Conservation (phyloP, 2,888 invertebrate species). For the Laspeyria flexula region DNA sequence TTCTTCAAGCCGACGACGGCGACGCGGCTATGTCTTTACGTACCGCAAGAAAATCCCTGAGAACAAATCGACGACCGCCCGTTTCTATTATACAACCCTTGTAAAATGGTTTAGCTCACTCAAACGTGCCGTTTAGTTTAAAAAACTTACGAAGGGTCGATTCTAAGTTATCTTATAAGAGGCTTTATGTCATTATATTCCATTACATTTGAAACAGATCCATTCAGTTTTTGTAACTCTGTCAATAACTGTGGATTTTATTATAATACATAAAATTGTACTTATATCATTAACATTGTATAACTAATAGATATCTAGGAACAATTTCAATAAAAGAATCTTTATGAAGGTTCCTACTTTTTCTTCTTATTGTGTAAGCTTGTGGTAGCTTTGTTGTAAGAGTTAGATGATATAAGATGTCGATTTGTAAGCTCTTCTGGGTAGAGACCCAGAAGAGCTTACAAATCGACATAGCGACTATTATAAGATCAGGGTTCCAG, state of each 20-base stretch:
- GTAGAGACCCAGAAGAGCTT: too few relatives aligned
- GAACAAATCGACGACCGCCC: conserved; percentile 39
- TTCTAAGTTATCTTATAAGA: conserved; percentile 23
- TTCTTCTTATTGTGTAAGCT: too few relatives aligned
- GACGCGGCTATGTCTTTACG: conserved; percentile 48
- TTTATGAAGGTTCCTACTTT: too few relatives aligned
- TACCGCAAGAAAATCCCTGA: conserved; percentile 43
- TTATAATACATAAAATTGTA: too few relatives aligned
- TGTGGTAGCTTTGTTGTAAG: too few relatives aligned
- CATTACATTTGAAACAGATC: conserved; percentile 6
- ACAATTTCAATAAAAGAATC: too few relatives aligned
- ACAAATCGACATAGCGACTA: too few relatives aligned
- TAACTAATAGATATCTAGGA: too few relatives aligned
- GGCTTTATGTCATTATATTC: conserved; percentile 18
- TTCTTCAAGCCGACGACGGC: conserved; percentile 52
- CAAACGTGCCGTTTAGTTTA: conserved; percentile 31
- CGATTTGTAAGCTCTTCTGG: too few relatives aligned
- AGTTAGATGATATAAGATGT: too few relatives aligned
- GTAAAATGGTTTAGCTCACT: conserved; percentile 30
- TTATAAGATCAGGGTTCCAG: too few relatives aligned
- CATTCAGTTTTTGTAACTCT: not conserved
- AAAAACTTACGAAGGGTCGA: conserved; percentile 25
- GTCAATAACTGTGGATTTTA: not conserved
- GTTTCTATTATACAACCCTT: conserved; percentile 41
- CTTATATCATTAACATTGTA: too few relatives aligned